Conservation (phyloP, 2,113 vertebrate genomes). For the Engystomops pustulosus region DNA sequence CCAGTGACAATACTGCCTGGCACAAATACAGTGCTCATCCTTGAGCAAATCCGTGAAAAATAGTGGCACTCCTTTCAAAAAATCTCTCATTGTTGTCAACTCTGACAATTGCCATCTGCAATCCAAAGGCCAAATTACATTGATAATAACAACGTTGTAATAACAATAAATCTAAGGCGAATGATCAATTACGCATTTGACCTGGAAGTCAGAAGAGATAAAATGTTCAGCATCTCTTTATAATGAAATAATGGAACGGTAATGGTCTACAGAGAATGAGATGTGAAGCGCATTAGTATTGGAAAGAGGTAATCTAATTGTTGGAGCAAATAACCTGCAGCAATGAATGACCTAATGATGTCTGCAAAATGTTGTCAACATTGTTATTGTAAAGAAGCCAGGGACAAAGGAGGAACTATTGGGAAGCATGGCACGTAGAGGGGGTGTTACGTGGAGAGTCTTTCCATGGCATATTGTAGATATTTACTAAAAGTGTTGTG, state of each 20-base stretch:
- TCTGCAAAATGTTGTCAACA: not conserved
- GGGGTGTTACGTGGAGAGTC: too few species aligned
- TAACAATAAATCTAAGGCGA: not conserved
- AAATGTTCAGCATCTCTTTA: constrained; percentile 2
- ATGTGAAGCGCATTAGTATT: not conserved
- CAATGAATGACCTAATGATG: not conserved
- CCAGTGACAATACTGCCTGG: too few species aligned
- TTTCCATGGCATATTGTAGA: too few species aligned
- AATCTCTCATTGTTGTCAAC: too few species aligned
- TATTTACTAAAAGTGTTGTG: too few species aligned
- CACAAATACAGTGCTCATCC: too few species aligned
- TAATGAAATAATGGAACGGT: not conserved
- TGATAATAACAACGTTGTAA: too few species aligned
- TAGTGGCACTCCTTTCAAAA: too few species aligned
- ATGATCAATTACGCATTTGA: not conserved
- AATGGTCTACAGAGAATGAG: not conserved
- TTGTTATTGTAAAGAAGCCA: not conserved
- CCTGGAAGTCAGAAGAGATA: not conserved
- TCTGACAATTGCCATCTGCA: too few species aligned
- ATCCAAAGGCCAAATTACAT: too few species aligned
- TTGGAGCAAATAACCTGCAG: not conserved
- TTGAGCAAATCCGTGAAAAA: too few species aligned
- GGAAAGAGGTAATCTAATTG: not conserved
- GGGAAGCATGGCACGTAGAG: too few species aligned
- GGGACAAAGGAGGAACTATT: not conserved